Evolutionary conservation across 2,888 invertebrate species (phyloP).

Genomic region (Drosophila merina): DNA sequence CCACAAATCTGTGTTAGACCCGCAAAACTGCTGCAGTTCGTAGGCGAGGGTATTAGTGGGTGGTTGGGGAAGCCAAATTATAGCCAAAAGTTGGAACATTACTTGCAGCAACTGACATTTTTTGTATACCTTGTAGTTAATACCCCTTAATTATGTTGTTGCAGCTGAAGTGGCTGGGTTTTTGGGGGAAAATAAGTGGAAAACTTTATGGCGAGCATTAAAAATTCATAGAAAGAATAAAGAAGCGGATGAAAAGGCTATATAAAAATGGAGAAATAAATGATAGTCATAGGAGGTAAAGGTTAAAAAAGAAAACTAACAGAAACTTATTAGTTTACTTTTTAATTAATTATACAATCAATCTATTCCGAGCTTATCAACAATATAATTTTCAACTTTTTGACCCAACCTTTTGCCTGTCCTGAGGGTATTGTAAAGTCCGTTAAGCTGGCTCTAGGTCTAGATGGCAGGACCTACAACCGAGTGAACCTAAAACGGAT

Average conservation of each 20-base stretch:
- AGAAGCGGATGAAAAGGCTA: neutral
- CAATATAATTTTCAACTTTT: neutral
- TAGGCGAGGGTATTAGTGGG: neutral
- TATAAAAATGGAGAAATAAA: too few relatives aligned
- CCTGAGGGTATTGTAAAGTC: slow-evolving; percentile 34
- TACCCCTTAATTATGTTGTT: slow-evolving; percentile 55
- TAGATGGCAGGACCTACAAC: slow-evolving; percentile 39
- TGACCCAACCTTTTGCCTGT: neutral
- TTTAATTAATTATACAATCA: too few relatives aligned
- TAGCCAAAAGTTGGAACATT: slow-evolving; percentile 73
- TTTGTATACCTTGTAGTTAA: slow-evolving; percentile 48
- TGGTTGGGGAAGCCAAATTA: slow-evolving; percentile 57
- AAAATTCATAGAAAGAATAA: neutral
- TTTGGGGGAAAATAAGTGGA: neutral
- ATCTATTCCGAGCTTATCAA: neutral
- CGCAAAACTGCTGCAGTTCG: slow-evolving; percentile 28
- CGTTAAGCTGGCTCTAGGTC: slow-evolving; percentile 22
- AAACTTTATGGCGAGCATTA: neutral
- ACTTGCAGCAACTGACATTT: slow-evolving; percentile 61
- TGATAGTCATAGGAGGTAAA: too few relatives aligned
- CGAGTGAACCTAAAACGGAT: slow-evolving; percentile 74
- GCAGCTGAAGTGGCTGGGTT: neutral
- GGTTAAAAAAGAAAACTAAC: too few relatives aligned
- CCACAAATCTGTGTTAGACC: slow-evolving; percentile 72
- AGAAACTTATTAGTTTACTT: too few relatives aligned